Base-by-base conservation (phyloP, 2,888 invertebrate species). In the Scotopteryx bipunctaria region DNA sequence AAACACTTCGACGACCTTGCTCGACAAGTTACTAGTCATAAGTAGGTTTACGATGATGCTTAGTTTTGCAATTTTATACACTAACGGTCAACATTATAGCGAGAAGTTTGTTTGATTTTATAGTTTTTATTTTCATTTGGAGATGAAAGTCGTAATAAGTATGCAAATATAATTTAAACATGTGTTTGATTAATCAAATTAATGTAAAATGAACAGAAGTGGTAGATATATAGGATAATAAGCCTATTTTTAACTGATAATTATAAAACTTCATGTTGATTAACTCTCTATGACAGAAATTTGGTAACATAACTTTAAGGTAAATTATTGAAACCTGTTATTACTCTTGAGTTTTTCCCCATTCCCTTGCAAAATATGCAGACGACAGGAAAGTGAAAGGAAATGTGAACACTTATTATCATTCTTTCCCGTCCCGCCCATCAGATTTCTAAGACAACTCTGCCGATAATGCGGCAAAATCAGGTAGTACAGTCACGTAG, bases 401-500 rank as follows among this genome's bases (percentile, higher is more conserved):
- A 64, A 69, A 65, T 59, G 65, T 58, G 58, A 54, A 59, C 54
- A 64, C 63, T 66, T 67, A 66, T 66, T 66, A 70, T 57, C 64
- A 70, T 63, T 70, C 65, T 70, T 69, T 69, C 64, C 61, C 60
- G 61, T 57, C 66, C 70, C 72, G 67, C 73, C 72, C 67, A 71
- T 70, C 61, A 57, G 66, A 71, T 75, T 75, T 73, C 63, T 61
- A 73, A 78, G 72, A 73, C 75, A 78, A 78, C 74, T 73, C 65
- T 55, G 53, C 43, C 43, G 55, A 53, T 63, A 69, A 78, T 66
- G 62, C 80, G 66, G 17, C 74, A 25, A 70, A 80, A 84, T 85
- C 73, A 73, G 64, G 73, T 71, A 84, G 77, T 77, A 76, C 64
- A 69, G 61, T 82, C 87, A 84, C 85, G 87, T 85, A 76, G 53